Conservation (phyloP, 2,797 vertebrate species). For the Lerista edwardsae region DNA sequence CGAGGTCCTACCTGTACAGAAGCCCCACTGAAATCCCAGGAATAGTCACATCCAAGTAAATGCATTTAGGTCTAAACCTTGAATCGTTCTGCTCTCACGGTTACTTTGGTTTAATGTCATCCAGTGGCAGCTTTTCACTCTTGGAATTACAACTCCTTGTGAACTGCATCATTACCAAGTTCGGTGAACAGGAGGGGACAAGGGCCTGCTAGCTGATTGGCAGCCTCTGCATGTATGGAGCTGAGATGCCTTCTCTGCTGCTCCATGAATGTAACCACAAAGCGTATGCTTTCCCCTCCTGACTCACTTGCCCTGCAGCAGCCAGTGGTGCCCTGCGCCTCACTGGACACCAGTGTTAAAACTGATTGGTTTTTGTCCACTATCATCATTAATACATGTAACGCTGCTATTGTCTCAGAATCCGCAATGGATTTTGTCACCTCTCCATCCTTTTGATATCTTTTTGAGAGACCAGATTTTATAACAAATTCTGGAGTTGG, state of each 20-base stretch:
- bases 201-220: not conserved
- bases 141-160: not conserved
- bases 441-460: not conserved
- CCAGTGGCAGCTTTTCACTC: not conserved
- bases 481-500: not conserved
- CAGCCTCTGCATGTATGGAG: not conserved
- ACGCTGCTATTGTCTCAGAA: not conserved
- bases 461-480: not conserved
- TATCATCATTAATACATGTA: not conserved
- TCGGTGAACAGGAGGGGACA: no score
- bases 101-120: no score
- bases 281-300: not conserved
- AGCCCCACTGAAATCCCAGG: no score
- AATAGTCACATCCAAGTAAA: not conserved
- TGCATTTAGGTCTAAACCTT: not conserved
- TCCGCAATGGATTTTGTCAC: not conserved
- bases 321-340: no score
- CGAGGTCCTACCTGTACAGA: no score
- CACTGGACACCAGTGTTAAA: not conserved
- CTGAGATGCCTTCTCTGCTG: not conserved
- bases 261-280: not conserved
- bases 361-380: not conserved
- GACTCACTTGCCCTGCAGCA: not conserved
- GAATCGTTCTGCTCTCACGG: no score
- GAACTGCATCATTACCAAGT: not conserved